phyloP scores from a whole-genome alignment of 2,113 vertebrate genomes.

The Progne subis region DNA sequence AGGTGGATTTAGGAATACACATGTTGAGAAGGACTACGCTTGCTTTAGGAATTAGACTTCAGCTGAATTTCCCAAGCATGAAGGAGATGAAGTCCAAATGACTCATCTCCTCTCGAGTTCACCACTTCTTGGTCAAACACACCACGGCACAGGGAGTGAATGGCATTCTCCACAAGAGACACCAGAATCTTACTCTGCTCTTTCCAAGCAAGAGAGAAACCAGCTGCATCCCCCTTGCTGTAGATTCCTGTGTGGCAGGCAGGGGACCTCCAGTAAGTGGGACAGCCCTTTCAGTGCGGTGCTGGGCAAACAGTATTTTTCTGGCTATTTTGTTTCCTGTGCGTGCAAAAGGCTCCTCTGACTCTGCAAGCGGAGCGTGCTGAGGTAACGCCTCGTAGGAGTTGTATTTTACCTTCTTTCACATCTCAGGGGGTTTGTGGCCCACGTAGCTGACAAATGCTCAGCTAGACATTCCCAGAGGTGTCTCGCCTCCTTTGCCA shows the following conservation, averaged over 20 bases:
- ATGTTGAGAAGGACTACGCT: not conserved
- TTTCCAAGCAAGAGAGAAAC: not conserved
- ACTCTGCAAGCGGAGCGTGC: not conserved
- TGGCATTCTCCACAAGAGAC: not conserved
- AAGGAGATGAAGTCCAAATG: not conserved
- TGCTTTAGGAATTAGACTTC: not conserved
- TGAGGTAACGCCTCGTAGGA: not conserved
- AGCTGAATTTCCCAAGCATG: not conserved
- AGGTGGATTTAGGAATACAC: not conserved
- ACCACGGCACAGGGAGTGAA: not conserved
- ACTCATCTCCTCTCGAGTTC: not conserved
- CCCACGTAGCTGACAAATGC: not conserved
- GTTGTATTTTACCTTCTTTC: not conserved
- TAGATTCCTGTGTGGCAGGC: accelerated
- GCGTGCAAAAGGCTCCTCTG: not conserved
- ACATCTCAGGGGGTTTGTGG: accelerated
- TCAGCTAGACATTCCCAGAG: not conserved
- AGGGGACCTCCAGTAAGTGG: too few relatives aligned
- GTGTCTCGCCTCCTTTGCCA: not conserved
- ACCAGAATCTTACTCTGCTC: not conserved
- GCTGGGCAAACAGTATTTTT: not conserved
- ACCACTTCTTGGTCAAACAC: not conserved
- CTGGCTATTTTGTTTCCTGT: not conserved
- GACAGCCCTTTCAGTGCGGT: not conserved
- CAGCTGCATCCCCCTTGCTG: not conserved